Evolutionary conservation across 2,797 vertebrate genomes (phyloP), one percentile per base, ranked within the genome.

Genomic region (Coregonus sp.): DNA sequence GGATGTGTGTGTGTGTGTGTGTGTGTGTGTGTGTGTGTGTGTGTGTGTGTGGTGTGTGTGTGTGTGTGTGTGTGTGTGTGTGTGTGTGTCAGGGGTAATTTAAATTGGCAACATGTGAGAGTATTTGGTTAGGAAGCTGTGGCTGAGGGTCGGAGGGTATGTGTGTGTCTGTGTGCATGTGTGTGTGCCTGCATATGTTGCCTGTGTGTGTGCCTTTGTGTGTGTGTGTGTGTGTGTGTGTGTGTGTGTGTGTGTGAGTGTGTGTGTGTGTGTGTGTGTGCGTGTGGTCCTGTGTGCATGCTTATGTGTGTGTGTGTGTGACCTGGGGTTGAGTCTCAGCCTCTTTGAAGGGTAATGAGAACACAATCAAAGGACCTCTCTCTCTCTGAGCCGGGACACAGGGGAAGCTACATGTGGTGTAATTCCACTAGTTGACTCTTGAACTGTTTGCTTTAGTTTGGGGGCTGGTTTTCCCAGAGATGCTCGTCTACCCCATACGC

Each of bases 381-480:
- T 12, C 20, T 63, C 56, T 51, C 47, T 71, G 37, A 73, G 80
- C 52, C 52, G 69, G 76, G 75, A 76, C 72, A 70, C 54, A 66
- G 71, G n/a, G 80, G 72, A 75, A 66, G 71, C 72, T 78, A 70
- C 72, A 77, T 81, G 72, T 77, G 75, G 31, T 69, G 67, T 78
- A 78, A 78, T 80, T 81, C 68, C 56, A 73, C 73, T 82, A 82
- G 79, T 79, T 82, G 78, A 82, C 81, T 82, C 77, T 54, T 84
- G 73, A 76, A 75, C 75, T 78, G 76, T 80, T 85, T 82, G 80
- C 80, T 76, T 82, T 80, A 81, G 73, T 82, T 82, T 76, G 76
- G 11, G 35, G 70, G 70, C 61, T 66, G 54, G 40, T 79, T 79
- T 67, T 79, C 33, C 33, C 25, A 76, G 77, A 77, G 77, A 79